phyloP scores from a whole-genome alignment of 2,888 invertebrate genomes.

The Ommatoiulus sabulosus region DNA sequence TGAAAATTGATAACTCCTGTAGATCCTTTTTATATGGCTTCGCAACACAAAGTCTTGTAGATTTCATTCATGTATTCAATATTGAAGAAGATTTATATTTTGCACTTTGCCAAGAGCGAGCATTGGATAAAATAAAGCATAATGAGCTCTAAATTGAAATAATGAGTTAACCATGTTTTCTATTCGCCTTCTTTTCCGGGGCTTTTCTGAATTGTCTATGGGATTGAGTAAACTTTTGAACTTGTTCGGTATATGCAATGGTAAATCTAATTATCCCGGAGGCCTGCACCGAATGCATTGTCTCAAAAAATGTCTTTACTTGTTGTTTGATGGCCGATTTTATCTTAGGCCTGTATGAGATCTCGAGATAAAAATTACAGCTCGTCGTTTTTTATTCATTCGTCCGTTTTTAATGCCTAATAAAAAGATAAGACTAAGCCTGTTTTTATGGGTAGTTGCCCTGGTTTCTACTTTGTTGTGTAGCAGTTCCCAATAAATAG shows the following conservation, averaged over 20 bases:
- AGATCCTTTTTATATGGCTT: no score
- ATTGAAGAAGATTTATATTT: no score
- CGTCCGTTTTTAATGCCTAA: constrained; percentile 42
- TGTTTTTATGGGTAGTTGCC: background rate
- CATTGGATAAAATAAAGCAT: background rate
- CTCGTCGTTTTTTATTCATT: background rate
- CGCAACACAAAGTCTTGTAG: no score
- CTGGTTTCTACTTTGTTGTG: constrained; percentile 16
- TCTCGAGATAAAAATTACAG: background rate
- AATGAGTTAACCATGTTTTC: background rate
- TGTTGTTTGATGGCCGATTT: constrained; percentile 37
- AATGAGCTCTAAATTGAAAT: background rate
- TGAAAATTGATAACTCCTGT: no score
- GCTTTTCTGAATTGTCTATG: background rate
- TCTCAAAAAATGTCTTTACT: background rate
- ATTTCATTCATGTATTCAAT: no score
- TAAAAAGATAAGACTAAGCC: constrained; percentile 48
- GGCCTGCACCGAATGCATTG: background rate
- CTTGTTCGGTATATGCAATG: background rate
- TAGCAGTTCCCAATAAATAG: constrained; percentile 31
- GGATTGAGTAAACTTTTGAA: background rate
- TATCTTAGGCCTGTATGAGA: background rate
- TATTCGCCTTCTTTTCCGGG: background rate
- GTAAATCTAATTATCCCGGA: background rate
- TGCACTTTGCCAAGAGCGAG: no score